Evolutionary conservation across 2,797 vertebrate species (phyloP).

Genomic region (Catamblyrhynchus diadema): DNA sequence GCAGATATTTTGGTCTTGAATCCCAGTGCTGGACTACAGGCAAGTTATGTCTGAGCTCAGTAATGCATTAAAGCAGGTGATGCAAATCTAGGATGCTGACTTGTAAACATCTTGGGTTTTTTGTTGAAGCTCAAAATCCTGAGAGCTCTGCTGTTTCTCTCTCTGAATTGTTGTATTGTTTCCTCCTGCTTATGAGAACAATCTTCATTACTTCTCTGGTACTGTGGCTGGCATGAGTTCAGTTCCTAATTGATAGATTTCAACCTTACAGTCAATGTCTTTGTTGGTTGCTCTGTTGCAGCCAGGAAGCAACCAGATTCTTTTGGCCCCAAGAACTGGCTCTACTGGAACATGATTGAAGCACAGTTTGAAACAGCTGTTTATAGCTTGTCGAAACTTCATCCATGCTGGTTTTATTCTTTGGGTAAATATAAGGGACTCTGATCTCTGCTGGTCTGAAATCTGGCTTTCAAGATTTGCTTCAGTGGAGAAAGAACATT

Average conservation of each 20-base stretch:
- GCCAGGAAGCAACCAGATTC: neutral
- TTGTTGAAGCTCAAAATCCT: neutral
- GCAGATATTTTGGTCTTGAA: neutral
- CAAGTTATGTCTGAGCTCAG: neutral
- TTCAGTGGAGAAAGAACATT: constrained; percentile 19
- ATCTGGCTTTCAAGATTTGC: neutral
- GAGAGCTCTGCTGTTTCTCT: neutral
- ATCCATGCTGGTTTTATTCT: constrained; percentile 37
- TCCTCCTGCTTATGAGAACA: neutral
- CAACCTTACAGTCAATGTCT: neutral
- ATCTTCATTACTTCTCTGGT: neutral
- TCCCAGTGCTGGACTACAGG: neutral
- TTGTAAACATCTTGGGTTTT: neutral
- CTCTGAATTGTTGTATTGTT: neutral
- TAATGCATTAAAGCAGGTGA: neutral
- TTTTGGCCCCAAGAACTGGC: neutral
- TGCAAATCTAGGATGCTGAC: neutral
- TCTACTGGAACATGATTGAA: neutral
- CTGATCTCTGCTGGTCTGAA: constrained; percentile 25
- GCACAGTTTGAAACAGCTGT: constrained; percentile 39
- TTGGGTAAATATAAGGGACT: neutral
- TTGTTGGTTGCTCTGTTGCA: neutral
- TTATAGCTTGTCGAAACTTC: neutral
- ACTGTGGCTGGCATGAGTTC: neutral
- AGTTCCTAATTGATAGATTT: constrained; percentile 24